These are phyloP conservation scores for Himantopus leucocephalus DNA, from an alignment of 2,113 vertebrate species.

Conservation along the genomic window DNA sequence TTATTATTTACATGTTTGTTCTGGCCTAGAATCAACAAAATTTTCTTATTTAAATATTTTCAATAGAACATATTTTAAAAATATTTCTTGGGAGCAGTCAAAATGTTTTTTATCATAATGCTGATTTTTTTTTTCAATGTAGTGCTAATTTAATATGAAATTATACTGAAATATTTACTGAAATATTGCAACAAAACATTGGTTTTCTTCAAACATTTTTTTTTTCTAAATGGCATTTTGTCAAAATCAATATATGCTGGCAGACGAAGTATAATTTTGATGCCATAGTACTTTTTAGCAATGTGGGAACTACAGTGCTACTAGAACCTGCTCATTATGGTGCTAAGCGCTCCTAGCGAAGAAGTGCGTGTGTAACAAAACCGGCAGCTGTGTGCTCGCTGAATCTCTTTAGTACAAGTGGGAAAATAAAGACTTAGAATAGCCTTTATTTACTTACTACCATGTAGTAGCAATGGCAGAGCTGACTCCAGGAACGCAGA, in stretches of 20 bases:
- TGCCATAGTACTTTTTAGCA: background rate
- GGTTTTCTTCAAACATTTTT: background rate
- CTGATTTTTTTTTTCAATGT: background rate
- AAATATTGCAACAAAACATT: background rate
- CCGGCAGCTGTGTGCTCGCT: fast-evolving
- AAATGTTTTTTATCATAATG: background rate
- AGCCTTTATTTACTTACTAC: background rate
- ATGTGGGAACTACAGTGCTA: background rate
- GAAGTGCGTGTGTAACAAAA: background rate
- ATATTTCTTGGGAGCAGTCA: background rate
- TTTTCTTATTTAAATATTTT: background rate
- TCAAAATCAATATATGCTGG: background rate
- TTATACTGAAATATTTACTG: background rate
- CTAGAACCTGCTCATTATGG: background rate
- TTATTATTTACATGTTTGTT: background rate
- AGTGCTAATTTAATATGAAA: background rate
- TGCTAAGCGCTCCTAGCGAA: background rate
- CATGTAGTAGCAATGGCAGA: background rate
- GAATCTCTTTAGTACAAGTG: background rate
- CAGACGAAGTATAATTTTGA: background rate
- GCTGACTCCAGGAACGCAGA: background rate
- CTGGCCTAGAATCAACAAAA: background rate
- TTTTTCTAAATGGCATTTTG: background rate
- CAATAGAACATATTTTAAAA: background rate
- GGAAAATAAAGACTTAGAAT: background rate